phyloP scores from a whole-genome alignment of 64 coral and sea anemone species.

The Montipora sp. region DNA sequence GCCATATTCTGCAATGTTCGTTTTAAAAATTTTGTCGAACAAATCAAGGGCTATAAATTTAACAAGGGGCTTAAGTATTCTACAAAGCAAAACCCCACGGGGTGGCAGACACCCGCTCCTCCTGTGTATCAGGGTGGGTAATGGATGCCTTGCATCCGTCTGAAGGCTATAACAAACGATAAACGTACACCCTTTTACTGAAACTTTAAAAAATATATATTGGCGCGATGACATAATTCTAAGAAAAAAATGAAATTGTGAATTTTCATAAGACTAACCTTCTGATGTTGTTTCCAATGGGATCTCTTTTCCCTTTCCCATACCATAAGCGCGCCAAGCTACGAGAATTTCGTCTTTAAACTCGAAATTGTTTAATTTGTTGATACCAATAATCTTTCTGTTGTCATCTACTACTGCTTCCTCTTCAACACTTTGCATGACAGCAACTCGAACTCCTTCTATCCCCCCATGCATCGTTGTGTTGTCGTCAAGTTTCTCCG shows the following conservation, averaged over 20 bases:
- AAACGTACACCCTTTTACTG: neutral
- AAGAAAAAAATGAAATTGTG: neutral
- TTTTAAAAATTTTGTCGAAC: neutral
- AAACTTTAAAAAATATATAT: neutral
- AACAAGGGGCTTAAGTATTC: neutral
- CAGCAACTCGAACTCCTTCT: constrained; percentile 15
- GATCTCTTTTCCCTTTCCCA: constrained; percentile 37
- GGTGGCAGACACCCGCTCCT: too few relatives aligned
- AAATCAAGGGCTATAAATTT: neutral
- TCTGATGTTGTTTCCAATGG: neutral
- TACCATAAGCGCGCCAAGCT: constrained; percentile 17
- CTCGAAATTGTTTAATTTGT: constrained; percentile 34
- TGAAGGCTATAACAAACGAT: too few relatives aligned
- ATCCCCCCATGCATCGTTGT: neutral
- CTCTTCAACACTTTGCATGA: neutral
- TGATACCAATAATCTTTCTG: constrained; percentile 9
- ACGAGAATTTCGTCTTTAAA: neutral
- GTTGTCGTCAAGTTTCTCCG: constrained; percentile 20
- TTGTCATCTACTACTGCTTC: neutral
- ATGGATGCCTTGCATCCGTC: too few relatives aligned
- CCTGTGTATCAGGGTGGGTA: too few relatives aligned
- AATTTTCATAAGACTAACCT: neutral
- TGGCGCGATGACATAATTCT: neutral
- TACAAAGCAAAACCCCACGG: neutral
- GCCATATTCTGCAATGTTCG: too few relatives aligned